A percentile compares a stretch with the other conserved stretches of the same genome.
phyloP scores from a whole-genome alignment of 1,140 invertebrate species.

The Drosophila kikkawai region DNA sequence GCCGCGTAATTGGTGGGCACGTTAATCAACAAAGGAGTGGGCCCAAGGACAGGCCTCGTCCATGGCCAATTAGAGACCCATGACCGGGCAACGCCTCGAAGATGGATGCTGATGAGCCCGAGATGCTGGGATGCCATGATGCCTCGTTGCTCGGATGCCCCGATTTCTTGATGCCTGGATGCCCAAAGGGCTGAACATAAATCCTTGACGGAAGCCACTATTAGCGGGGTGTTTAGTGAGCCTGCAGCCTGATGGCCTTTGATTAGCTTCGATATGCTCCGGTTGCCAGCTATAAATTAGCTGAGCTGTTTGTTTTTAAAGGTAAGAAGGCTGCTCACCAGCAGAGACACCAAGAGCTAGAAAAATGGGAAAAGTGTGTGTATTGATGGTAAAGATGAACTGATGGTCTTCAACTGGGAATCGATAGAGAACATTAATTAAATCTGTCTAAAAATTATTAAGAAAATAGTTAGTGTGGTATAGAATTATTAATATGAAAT shows the following conservation, averaged over 20 bases:
- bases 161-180: slow-evolving; percentile 32
- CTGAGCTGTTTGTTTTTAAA: slow-evolving; percentile 17
- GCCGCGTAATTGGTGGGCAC: slow-evolving; percentile 80
- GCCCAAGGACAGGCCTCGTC: slow-evolving; percentile 27
- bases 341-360: neutral
- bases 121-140: slow-evolving; percentile 22
- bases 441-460: neutral
- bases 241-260: slow-evolving; percentile 67
- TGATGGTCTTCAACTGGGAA: neutral
- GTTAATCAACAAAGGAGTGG: slow-evolving; percentile 73
- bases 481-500: neutral
- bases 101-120: slow-evolving; percentile 76
- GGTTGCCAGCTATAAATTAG: slow-evolving; percentile 56
- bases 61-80: slow-evolving; percentile 74
- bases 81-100: slow-evolving; percentile 66
- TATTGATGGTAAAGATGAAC: neutral
- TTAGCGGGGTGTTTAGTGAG: slow-evolving; percentile 69
- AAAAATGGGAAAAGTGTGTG: neutral
- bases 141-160: slow-evolving; percentile 1
- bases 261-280: slow-evolving; percentile 57
- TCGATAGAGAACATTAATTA: neutral
- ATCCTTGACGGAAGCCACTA: slow-evolving; percentile 67
- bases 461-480: neutral
- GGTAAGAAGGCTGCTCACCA: slow-evolving; percentile 3
- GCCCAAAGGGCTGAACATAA: slow-evolving; percentile 57